These are phyloP conservation scores for Masticophis lateralis DNA, from an alignment of 2,797 vertebrate species.

Conservation along the genomic window DNA sequence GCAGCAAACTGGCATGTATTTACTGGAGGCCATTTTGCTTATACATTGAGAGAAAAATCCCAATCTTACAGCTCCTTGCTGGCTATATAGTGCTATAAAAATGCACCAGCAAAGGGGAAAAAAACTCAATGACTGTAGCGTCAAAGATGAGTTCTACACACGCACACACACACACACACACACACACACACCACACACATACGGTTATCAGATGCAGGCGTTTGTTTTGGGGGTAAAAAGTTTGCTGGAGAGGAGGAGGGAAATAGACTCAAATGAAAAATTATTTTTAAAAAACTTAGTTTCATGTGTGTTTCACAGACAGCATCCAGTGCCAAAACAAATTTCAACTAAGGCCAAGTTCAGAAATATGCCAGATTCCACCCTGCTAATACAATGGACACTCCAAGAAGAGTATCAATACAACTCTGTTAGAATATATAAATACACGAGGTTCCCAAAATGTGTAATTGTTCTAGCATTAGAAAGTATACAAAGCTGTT, in stretches of 20 bases:
- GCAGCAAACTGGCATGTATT: neutral
- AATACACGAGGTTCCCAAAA: neutral
- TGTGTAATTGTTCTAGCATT: neutral
- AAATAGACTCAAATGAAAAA: neutral
- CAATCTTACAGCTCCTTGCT: neutral
- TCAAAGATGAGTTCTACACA: neutral
- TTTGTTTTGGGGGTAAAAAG: neutral
- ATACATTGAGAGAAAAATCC: neutral
- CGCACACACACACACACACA: no score
- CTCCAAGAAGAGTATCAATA: neutral
- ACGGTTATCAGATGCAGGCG: neutral
- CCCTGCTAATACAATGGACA: neutral
- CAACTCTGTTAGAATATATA: fast-evolving
- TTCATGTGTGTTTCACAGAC: neutral
- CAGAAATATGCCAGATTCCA: neutral
- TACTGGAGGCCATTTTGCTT: neutral
- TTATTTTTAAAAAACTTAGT: neutral
- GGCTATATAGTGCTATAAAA: neutral
- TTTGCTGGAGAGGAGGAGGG: neutral
- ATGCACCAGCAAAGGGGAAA: no score
- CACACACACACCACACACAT: neutral
- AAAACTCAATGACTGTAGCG: neutral
- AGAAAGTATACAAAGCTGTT: slow-evolving; percentile 8
- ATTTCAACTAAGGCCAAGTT: neutral
- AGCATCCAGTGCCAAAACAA: neutral